Conservation (phyloP, 1,140 invertebrate genomes). For the Drosophila arizonae region DNA sequence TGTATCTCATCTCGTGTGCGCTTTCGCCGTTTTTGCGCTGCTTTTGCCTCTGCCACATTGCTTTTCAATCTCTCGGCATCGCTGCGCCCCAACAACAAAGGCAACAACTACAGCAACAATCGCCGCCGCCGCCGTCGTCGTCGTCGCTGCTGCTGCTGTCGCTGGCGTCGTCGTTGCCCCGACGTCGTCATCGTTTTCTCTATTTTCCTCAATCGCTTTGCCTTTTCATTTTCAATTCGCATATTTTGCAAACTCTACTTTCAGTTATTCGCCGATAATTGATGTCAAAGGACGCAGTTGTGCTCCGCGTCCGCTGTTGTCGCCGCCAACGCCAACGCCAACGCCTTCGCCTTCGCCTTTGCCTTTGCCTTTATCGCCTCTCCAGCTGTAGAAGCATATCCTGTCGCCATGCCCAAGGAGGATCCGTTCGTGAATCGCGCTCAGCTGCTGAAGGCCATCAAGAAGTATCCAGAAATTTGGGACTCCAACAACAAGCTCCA, state of each 20-base stretch:
- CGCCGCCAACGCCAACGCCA: slow-evolving; percentile 17
- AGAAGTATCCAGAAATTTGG: slow-evolving; percentile 81
- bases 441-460: slow-evolving; percentile 78
- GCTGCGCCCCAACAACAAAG: slow-evolving; percentile 53
- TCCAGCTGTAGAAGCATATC: slow-evolving; percentile 13
- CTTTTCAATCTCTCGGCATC: slow-evolving; percentile 77
- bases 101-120: slow-evolving; percentile 43
- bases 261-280: slow-evolving; percentile 83
- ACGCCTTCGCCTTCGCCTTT: slow-evolving; percentile 6
- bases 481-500: slow-evolving; percentile 81
- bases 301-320: slow-evolving; percentile 64
- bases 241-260: slow-evolving; percentile 83
- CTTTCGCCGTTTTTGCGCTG: slow-evolving; percentile 69
- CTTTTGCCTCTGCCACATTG: slow-evolving; percentile 49
- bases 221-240: slow-evolving; percentile 83
- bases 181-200: slow-evolving; percentile 76
- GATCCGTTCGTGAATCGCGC: slow-evolving; percentile 81
- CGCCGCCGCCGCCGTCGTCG: slow-evolving; percentile 18
- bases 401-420: slow-evolving; percentile 68
- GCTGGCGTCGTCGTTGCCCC: slow-evolving; percentile 55
- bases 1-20: slow-evolving; percentile 80
- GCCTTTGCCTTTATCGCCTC: neutral
- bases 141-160: slow-evolving; percentile 32
- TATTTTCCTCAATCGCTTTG: slow-evolving; percentile 82
- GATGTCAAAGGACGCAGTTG: slow-evolving; percentile 83